phyloP scores from a whole-genome alignment of 2,113 vertebrate genomes.

The Triplophysa tibetana region DNA sequence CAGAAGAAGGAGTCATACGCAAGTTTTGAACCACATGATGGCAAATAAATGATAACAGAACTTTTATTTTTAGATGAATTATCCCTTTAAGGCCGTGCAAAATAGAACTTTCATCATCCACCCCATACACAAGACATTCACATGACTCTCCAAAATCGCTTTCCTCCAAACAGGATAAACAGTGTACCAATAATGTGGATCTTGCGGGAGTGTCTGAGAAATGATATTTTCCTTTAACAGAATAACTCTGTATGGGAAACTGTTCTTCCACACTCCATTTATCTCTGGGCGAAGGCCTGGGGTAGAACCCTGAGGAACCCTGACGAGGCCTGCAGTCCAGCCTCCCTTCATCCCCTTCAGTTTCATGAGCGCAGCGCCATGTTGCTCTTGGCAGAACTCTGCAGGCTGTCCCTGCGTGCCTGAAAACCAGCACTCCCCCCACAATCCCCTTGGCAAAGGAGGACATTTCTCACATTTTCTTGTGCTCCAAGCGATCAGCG shows the following conservation, averaged over 20 bases:
- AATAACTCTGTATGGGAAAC: slow-evolving; percentile 18
- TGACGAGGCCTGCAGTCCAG: slow-evolving; percentile 48
- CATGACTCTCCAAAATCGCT: neutral
- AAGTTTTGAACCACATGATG: too few relatives aligned
- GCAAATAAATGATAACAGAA: too few relatives aligned
- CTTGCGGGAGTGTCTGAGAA: slow-evolving; percentile 15
- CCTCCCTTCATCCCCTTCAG: slow-evolving; percentile 48
- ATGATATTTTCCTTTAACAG: slow-evolving; percentile 8
- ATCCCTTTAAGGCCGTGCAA: too few relatives aligned
- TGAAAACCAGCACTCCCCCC: slow-evolving; percentile 68
- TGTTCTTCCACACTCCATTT: slow-evolving; percentile 47
- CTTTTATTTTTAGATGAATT: too few relatives aligned
- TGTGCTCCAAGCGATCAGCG: slow-evolving; percentile 68
- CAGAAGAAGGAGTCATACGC: too few relatives aligned
- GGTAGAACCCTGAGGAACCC: slow-evolving; percentile 63
- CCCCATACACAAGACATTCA: neutral
- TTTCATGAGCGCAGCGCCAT: slow-evolving; percentile 68
- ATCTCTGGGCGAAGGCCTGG: slow-evolving; percentile 54
- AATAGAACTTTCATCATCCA: neutral
- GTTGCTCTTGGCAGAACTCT: slow-evolving; percentile 80
- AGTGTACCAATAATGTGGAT: neutral
- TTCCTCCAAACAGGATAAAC: slow-evolving; percentile 14
- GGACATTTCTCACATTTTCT: slow-evolving; percentile 81
- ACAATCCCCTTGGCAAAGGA: slow-evolving; percentile 69
- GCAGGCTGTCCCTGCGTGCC: slow-evolving; percentile 76